Evolutionary conservation across 2,797 vertebrate genomes (phyloP).

Genomic region (Aythya fuligula): DNA sequence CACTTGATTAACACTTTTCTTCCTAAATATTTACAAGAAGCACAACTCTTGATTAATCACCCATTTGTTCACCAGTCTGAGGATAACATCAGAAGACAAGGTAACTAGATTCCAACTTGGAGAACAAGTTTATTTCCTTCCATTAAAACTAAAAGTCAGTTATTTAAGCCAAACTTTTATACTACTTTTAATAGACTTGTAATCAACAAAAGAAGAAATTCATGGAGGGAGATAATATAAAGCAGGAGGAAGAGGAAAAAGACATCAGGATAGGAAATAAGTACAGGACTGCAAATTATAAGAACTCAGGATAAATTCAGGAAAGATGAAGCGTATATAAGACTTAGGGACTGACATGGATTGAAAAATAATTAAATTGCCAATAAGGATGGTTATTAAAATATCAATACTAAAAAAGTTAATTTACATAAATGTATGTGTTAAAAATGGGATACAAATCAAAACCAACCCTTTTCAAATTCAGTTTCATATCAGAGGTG

Average conservation of each 20-base stretch:
- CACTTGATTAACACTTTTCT: neutral
- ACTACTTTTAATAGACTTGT: neutral
- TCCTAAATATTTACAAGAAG: neutral
- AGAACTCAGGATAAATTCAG: neutral
- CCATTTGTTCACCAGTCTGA: neutral
- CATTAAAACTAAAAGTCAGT: neutral
- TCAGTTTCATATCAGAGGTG: neutral
- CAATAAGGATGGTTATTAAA: neutral
- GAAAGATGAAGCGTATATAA: neutral
- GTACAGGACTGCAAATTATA: neutral
- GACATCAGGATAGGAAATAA: neutral
- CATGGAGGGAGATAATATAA: neutral
- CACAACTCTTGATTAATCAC: neutral
- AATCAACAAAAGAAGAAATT: neutral
- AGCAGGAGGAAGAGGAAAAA: neutral
- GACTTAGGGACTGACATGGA: neutral
- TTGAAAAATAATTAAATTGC: neutral
- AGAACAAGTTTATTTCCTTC: neutral
- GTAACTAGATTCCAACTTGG: neutral
- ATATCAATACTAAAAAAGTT: neutral
- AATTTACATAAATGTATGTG: neutral
- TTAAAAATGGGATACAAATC: neutral
- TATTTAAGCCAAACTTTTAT: neutral
- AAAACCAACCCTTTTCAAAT: neutral
- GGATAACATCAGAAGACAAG: neutral